A percentile compares a stretch with the other conserved stretches of the same genome.
These are phyloP conservation scores for Brevimyrus niger DNA, from an alignment of 2,113 vertebrate genomes.

Conservation along the genomic window DNA sequence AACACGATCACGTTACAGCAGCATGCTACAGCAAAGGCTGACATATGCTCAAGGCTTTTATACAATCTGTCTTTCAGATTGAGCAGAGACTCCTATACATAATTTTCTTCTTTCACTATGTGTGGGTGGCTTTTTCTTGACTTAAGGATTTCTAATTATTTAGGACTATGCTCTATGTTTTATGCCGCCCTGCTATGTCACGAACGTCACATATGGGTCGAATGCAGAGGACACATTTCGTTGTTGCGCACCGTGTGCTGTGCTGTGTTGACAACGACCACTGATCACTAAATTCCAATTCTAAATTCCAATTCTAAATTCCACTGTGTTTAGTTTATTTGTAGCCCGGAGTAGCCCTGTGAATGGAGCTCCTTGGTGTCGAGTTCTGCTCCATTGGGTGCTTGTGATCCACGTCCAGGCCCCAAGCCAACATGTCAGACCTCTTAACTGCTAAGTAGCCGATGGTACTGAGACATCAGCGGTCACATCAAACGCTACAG, in stretches of 20 bases:
- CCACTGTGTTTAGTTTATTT: not conserved
- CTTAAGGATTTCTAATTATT: not conserved
- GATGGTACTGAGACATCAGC: not conserved
- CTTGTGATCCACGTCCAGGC: not conserved
- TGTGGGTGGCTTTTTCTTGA: not conserved
- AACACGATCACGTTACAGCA: not conserved
- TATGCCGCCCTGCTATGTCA: too few relatives aligned
- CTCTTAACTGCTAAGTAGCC: not conserved
- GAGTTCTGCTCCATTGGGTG: not conserved
- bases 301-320: too few relatives aligned
- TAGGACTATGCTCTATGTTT: not conserved
- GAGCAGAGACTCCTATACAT: not conserved
- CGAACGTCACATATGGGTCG: too few relatives aligned
- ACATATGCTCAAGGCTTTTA: not conserved
- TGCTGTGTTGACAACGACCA: too few relatives aligned
- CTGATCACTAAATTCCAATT: too few relatives aligned
- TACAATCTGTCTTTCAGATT: not conserved
- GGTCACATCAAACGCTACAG: not conserved
- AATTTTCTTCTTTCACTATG: not conserved
- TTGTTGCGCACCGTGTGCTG: too few relatives aligned
- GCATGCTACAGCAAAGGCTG: not conserved
- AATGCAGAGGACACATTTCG: too few relatives aligned
- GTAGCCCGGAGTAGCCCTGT: not conserved
- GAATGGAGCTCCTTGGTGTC: not conserved
- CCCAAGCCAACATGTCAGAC: not conserved